A percentile compares a stretch with the other conserved stretches of the same genome.
Conservation (phyloP, 2,888 invertebrate genomes). For the Nomada fucata region DNA sequence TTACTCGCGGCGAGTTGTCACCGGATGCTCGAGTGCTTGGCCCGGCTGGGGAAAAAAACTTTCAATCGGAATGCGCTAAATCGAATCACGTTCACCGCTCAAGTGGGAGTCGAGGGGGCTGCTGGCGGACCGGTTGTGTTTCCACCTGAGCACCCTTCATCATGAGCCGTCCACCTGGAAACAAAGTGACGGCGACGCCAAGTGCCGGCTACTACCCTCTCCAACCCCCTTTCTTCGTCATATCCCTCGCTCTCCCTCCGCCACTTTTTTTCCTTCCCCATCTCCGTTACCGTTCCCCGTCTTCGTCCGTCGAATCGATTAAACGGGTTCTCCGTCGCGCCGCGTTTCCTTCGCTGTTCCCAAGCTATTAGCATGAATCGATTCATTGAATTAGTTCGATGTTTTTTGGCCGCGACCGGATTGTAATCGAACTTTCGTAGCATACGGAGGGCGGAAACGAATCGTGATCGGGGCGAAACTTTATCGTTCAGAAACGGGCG, state of each 20-base stretch:
- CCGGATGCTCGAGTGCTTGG: slow-evolving; percentile 65
- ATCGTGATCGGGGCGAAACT: background rate
- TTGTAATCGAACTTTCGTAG: slow-evolving; percentile 40
- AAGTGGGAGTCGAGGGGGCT: slow-evolving; percentile 35
- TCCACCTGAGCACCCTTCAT: slow-evolving; percentile 65
- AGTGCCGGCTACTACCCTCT: slow-evolving; percentile 21
- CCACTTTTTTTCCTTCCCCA: background rate
- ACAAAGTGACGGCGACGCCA: slow-evolving; percentile 44
- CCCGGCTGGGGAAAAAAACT: slow-evolving; percentile 73
- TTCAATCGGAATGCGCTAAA: slow-evolving; percentile 83
- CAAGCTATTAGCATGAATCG: slow-evolving; percentile 43
- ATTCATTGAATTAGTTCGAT: slow-evolving; percentile 48
- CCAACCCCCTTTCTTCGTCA: background rate
- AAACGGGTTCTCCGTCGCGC: slow-evolving; percentile 38
- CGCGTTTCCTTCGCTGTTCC: slow-evolving; percentile 27
- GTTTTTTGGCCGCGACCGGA: slow-evolving; percentile 20
- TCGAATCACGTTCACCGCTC: slow-evolving; percentile 80
- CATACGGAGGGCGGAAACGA: slow-evolving; percentile 3
- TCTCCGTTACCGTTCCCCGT: background rate
- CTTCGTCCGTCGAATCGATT: slow-evolving; percentile 48
- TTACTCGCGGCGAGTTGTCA: slow-evolving; percentile 79
- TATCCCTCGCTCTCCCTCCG: background rate
- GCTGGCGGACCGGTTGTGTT: slow-evolving; percentile 42
- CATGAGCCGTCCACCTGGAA: slow-evolving; percentile 54
- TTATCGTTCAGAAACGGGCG: slow-evolving; percentile 21